Evolutionary conservation across 92 coral and sea anemone species (phyloP), one percentile per base, ranked within the genome.

Genomic region (Palythoa grandis): DNA sequence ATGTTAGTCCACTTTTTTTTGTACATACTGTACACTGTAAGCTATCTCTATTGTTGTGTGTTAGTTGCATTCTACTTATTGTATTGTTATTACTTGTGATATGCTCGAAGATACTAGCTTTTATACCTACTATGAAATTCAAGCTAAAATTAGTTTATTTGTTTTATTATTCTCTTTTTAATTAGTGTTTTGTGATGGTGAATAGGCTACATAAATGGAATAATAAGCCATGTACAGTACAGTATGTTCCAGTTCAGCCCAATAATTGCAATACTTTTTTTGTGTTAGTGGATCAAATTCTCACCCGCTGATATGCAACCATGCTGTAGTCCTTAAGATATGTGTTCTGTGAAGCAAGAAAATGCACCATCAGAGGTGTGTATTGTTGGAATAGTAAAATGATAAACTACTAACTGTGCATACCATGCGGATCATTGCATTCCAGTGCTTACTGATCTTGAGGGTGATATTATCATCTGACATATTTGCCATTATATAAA

Each of bases 221-320:
- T 53, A 53, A 53, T 53, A 53, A 53, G 14, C 11, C 14, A 2
- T 3, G 58, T 3, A 53, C 58, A 3, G 58, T 52, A 52, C 58
- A 53, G 58, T 53, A 53, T 53, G 9, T 53, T 53, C 58, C 5
- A 53, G 11, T 53, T 53, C 58, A 53, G 58, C 58, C 14, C 11
- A 53, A 53, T 3, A 53, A 53, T 11, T 52, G 11, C 5, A 53
- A 53, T 53, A 53, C 58, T 8, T 53, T 53, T 53, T 53, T 53
- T 53, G 58, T 53, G 58, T 53, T 53, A 13, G 56, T 13, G 56
- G 14, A 53, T 53, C 58, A 53, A 53, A 53, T 53, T 53, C 58
- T 53, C 58, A 53, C 58, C 38, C 82, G 17, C 82, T 76, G 82
- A 61, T 53, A 53, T 53, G 58, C 58, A 53, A 53, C 58, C 13